A percentile compares a stretch with the other conserved stretches of the same genome.
Evolutionary conservation across 2,888 invertebrate genomes (phyloP).

Genomic region (Stegophylla sp.): DNA sequence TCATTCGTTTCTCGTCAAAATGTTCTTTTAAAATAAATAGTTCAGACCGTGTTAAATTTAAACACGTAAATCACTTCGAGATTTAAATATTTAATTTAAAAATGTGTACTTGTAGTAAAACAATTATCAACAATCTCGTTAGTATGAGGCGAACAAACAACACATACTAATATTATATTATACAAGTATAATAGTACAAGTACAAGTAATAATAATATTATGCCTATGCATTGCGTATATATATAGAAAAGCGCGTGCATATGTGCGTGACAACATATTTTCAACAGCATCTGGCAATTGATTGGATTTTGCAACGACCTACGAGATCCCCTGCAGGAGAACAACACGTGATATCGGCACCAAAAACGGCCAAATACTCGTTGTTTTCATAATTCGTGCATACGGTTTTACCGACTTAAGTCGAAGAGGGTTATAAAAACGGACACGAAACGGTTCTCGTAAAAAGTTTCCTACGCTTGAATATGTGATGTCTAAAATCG

Average conservation of each 20-base stretch:
- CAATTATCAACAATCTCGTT: neutral
- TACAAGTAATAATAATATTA: neutral
- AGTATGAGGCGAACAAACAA: neutral
- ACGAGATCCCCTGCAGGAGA: neutral
- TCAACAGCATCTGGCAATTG: slow-evolving; percentile 34
- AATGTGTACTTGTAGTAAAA: no score
- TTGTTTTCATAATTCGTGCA: slow-evolving; percentile 1
- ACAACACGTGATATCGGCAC: neutral
- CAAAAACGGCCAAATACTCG: neutral
- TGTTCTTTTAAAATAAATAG: no score
- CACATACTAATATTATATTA: no score
- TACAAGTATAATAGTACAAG: no score
- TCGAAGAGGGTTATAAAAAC: neutral
- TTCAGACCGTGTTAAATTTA: no score
- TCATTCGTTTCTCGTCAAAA: neutral
- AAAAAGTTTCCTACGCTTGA: neutral
- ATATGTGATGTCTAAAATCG: neutral
- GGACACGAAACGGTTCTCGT: neutral
- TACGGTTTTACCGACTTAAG: slow-evolving; percentile 4
- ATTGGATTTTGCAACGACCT: slow-evolving; percentile 18
- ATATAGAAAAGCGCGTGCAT: neutral
- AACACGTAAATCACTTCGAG: no score
- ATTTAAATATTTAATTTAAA: no score
- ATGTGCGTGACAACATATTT: slow-evolving; percentile 21
- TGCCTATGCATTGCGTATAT: neutral